A percentile compares a stretch with the other conserved stretches of the same genome.
These are phyloP conservation scores for Eupsittula cactorum DNA, from an alignment of 2,113 vertebrate genomes.

Conservation along the genomic window DNA sequence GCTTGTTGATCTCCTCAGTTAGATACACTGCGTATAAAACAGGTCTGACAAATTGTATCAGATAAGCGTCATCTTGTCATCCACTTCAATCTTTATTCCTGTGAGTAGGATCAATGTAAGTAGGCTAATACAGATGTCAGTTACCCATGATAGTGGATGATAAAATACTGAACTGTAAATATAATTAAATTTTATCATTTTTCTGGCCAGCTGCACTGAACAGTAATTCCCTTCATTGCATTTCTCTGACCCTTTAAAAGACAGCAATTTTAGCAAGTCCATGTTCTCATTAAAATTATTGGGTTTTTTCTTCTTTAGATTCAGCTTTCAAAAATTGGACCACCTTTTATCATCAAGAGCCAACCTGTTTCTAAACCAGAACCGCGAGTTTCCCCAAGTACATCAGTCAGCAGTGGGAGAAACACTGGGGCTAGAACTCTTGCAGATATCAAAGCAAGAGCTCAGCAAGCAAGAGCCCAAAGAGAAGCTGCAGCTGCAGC, in stretches of 20 bases:
- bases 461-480: constrained; percentile 85
- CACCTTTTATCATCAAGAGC: constrained; percentile 86
- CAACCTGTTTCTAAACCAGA: constrained; percentile 82
- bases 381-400: constrained; percentile 73
- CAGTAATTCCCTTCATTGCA: neutral
- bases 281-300: neutral
- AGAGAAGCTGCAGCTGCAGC: constrained; percentile 84
- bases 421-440: constrained; percentile 86
- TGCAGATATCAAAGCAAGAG: constrained; percentile 86
- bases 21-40: neutral
- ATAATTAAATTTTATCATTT: neutral
- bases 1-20: neutral
- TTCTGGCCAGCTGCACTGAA: neutral
- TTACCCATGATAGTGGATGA: neutral
- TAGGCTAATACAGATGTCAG: neutral
- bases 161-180: neutral
- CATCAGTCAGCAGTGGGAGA: constrained; percentile 73
- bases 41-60: neutral
- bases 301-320: constrained; percentile 71
- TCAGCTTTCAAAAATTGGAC: constrained; percentile 85
- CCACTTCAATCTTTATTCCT: neutral
- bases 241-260: neutral
- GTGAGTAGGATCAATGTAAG: neutral
- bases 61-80: constrained; percentile 2
- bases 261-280: neutral